Evolutionary conservation across 2,113 vertebrate genomes (phyloP).

Genomic region (Butorides virescens): DNA sequence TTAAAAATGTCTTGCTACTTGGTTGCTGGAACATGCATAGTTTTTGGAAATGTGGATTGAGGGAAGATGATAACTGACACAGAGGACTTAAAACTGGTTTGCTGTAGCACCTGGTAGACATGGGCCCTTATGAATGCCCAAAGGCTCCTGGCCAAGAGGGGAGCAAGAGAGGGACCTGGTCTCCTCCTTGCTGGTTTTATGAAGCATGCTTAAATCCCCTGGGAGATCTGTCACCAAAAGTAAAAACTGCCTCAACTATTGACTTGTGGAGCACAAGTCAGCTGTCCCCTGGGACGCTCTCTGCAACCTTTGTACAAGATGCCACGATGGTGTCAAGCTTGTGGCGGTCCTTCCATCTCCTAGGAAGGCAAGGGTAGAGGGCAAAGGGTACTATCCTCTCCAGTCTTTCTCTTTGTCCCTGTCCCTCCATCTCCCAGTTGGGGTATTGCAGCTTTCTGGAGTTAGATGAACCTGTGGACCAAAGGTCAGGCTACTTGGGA

Average conservation of each 20-base stretch:
- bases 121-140: neutral
- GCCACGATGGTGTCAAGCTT: accelerated
- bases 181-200: neutral
- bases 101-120: neutral
- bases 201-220: neutral
- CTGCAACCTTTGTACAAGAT: neutral
- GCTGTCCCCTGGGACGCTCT: neutral
- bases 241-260: neutral
- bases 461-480: neutral
- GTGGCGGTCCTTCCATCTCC: neutral
- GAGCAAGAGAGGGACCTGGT: neutral
- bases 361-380: neutral
- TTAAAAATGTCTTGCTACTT: neutral
- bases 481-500: neutral
- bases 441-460: neutral
- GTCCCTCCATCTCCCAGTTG: neutral
- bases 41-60: neutral
- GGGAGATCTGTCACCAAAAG: neutral
- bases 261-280: neutral
- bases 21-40: neutral
- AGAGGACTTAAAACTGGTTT: neutral
- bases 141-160: neutral
- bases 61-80: neutral
- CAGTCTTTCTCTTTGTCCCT: neutral
- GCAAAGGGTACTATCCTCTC: neutral